Base-by-base conservation (phyloP, 2,113 vertebrate species). In the Colossoma macropomum region DNA sequence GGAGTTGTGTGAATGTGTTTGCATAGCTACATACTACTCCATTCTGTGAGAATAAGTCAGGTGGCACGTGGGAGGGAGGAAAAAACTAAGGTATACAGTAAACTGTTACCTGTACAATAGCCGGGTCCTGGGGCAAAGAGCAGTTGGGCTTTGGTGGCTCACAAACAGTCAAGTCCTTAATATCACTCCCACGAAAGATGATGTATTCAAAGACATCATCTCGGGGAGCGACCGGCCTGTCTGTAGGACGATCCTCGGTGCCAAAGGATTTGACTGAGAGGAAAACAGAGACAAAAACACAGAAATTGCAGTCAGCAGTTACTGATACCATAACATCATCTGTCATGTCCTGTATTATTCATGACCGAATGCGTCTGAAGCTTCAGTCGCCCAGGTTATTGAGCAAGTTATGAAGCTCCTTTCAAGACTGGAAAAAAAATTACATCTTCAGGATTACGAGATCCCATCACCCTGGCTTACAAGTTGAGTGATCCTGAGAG, bases 161-260 rank as follows among this genome's bases (percentile, higher is more conserved):
- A 90, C 98, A 99, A 5, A 99, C 98, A 4, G 98, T 99, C 19
- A 99, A 93, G 84, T 99, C 98, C 90, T 99, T 99, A 63, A 99
- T 99, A 85, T 99, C 98, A 62, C 97, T 99, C 62, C 97, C 98
- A 27, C 98, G 92, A 85, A 99, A 99, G 87, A 99, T 99, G 54
- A 99, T 99, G 81, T 99, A 99, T 88, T 99, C 98, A 74, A 98
- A 99, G 17, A 99, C 95, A 89, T 99, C 98, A 89, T 99, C 98
- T 8, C 98, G 95, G 50, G 98, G 98, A 0, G 97, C 96, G 88
- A 99, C 96, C 28, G 98, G 98, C 66, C 98, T 93, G 79, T 99
- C 98, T 2, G 98, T 99, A 2, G 98, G 98, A 54, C 98, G 95
- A 54, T 99, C 97, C 83, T 99, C 98, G 9, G 98, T 99, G 38